These are phyloP conservation scores for Hylyphantes graminicola DNA, from an alignment of 1,140 invertebrate species.

Conservation along the genomic window DNA sequence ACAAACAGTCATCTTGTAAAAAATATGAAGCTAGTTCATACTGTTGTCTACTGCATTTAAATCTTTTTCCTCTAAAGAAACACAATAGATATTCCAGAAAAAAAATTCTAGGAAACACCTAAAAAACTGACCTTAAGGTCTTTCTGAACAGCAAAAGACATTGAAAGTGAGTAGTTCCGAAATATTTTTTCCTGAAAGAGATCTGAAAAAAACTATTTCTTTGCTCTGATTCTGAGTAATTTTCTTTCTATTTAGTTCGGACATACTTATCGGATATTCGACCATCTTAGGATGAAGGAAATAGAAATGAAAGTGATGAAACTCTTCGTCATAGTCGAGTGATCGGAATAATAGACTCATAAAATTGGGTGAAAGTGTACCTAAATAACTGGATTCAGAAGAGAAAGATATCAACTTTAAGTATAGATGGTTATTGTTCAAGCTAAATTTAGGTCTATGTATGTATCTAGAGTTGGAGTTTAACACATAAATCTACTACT, in stretches of 20 bases:
- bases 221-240: constrained; percentile 37
- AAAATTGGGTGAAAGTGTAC: constrained; percentile 20
- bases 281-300: not conserved
- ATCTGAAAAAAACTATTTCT: constrained; percentile 23
- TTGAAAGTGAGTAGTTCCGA: constrained; percentile 3
- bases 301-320: constrained; percentile 2
- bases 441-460: too few species aligned
- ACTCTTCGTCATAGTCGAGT: constrained; percentile 10
- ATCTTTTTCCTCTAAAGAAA: not conserved
- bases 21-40: too few species aligned
- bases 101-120: too few species aligned
- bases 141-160: constrained; percentile 8
- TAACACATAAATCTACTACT: too few species aligned
- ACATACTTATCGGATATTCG: constrained; percentile 22
- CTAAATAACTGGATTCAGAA: not conserved
- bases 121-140: constrained; percentile 37
- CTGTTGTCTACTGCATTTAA: too few species aligned
- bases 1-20: too few species aligned
- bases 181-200: constrained; percentile 12
- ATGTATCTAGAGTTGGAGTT: too few species aligned
- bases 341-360: not conserved
- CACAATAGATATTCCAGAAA: not conserved
- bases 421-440: too few species aligned
- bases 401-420: too few species aligned
- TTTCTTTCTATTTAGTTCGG: constrained; percentile 18